Evolutionary conservation across 2,888 invertebrate genomes (phyloP).

Genomic region (Heliconius ismenius): DNA sequence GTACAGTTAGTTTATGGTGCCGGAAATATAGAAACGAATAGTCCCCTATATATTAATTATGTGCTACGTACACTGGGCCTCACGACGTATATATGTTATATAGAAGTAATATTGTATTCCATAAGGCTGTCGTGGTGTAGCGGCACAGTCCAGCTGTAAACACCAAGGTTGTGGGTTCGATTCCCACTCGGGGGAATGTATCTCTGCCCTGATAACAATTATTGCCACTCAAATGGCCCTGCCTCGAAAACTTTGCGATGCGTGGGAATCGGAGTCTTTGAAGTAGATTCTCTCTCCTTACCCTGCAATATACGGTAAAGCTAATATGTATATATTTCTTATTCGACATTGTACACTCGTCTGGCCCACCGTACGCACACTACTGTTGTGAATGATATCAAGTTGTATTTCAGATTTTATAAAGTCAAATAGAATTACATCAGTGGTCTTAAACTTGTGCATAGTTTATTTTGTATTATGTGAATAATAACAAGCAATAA

Average conservation of each 20-base stretch:
- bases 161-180: background rate
- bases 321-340: background rate
- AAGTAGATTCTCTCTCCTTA: background rate
- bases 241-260: background rate
- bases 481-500: slow-evolving; percentile 86
- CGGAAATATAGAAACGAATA: slow-evolving; percentile 16
- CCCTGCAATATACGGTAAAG: background rate
- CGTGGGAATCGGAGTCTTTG: too few species aligned
- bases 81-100: slow-evolving; percentile 18
- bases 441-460: slow-evolving; percentile 82
- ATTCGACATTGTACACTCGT: slow-evolving; percentile 31
- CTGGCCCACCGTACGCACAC: slow-evolving; percentile 38
- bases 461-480: slow-evolving; percentile 87
- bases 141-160: background rate
- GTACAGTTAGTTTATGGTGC: slow-evolving; percentile 4
- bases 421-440: slow-evolving; percentile 67
- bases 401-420: slow-evolving; percentile 71
- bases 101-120: slow-evolving; percentile 4
- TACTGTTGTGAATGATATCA: slow-evolving; percentile 56
- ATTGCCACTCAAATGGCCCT: too few species aligned
- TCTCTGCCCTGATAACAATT: background rate
- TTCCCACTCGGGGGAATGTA: background rate
- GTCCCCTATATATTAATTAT: slow-evolving; percentile 28
- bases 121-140: background rate
- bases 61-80: slow-evolving; percentile 43